Evolutionary conservation across 2,797 vertebrate genomes (phyloP), one percentile per base, ranked within the genome.

Genomic region (Lepus townsendii): DNA sequence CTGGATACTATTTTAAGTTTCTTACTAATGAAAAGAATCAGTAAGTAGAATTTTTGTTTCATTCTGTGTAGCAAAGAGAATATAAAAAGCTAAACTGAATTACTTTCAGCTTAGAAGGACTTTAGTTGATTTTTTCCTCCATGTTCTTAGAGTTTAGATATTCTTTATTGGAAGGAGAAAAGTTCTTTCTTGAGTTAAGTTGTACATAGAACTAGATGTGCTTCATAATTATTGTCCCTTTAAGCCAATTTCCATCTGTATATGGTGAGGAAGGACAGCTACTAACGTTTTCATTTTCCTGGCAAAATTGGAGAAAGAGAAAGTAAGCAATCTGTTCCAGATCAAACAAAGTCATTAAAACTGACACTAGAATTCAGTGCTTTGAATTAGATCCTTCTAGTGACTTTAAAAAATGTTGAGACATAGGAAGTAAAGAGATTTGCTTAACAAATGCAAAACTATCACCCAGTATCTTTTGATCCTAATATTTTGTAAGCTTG

Each of bases 61-160:
- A 77, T 47, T 96, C 35, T 80, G 12, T 89, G 79, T 94, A 91
- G 72, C 63, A 88, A 84, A 91, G 79, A 91, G 26, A 89, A 88
- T 69, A 62, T 80, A 52, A 50, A 90, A 87, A 83, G 17, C 32
- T 90, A 80, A 94, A 84, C 52, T 80, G 72, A 76, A 83, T 95
- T 89, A 77, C n/a, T 91, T 96, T 87, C 50, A 85, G 72, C 24
- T 94, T 89, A 69, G 72, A 14, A 76, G 38, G 13, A 17, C 62
- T 94, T 96, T 38, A 32, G 2, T 91, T 88, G 91, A 93, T 92
- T 86, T 91, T 83, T 35, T 30, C 27, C n/a, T 52, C 32, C 32
- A 27, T 91, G 27, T 62, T 93, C 54, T 7, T 91, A 19, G 68
- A 93, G 20, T 76, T 82, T 26, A 83, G 22, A 54, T 17, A 5